These are phyloP conservation scores for Trachelus troglodyta DNA, from an alignment of 2,888 invertebrate genomes.

Conservation along the genomic window DNA sequence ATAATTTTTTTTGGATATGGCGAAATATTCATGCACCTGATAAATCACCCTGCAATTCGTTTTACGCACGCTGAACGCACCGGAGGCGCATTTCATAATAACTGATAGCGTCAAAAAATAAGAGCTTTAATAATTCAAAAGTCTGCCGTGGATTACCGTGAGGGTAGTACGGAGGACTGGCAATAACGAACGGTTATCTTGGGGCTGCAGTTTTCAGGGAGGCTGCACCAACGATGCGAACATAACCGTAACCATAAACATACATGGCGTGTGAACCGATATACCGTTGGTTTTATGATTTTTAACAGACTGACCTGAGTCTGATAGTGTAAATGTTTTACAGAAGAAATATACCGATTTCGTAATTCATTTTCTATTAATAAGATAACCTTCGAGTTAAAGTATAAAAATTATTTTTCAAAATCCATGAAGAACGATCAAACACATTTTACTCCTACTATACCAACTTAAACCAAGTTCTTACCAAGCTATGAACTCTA, in stretches of 20 bases:
- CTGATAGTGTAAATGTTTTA: conserved; percentile 25
- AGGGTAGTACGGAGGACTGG: conserved; percentile 27
- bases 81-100: not conserved
- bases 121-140: conserved; percentile 26
- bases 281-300: conserved; percentile 37
- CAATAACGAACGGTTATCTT: conserved; percentile 44
- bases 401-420: not conserved
- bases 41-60: not conserved
- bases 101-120: conserved; percentile 16
- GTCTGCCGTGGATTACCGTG: conserved; percentile 18
- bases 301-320: conserved; percentile 40
- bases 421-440: not conserved
- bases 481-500: not conserved
- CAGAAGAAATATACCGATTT: not conserved
- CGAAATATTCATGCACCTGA: not conserved
- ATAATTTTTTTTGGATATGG: not conserved
- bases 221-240: conserved; percentile 28
- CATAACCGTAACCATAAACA: conserved; percentile 45
- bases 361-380: not conserved
- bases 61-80: not conserved
- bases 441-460: not conserved
- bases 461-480: not conserved
- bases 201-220: conserved; percentile 42
- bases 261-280: conserved; percentile 48
- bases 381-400: not conserved